phyloP scores from a whole-genome alignment of 1,140 invertebrate genomes.

The Drosophila nebulosa region DNA sequence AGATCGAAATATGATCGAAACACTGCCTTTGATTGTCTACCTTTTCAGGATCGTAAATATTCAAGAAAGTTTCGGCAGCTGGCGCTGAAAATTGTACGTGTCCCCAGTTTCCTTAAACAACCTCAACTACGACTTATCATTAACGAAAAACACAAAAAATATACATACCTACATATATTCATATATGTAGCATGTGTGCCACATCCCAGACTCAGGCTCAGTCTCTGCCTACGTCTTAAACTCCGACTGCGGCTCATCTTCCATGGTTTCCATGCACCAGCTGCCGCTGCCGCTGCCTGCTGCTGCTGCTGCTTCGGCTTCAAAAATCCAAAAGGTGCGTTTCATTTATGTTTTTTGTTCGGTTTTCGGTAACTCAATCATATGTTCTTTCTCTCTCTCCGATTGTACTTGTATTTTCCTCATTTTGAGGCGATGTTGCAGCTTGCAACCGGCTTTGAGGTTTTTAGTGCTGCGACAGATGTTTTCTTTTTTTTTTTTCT shows the following conservation, averaged over 20 bases:
- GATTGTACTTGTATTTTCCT: neutral
- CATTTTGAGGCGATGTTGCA: slow-evolving; percentile 8
- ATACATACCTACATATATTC: neutral
- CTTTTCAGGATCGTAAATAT: neutral
- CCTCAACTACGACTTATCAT: slow-evolving; percentile 5
- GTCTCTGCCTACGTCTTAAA: neutral
- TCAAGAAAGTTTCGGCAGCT: neutral
- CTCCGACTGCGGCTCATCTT: neutral
- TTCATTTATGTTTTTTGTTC: neutral
- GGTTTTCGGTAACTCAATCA: slow-evolving; percentile 10
- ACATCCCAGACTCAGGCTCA: neutral
- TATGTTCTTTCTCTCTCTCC: neutral
- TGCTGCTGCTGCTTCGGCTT: neutral
- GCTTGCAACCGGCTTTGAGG: slow-evolving; percentile 6
- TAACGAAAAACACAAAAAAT: neutral
- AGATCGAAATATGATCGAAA: no score
- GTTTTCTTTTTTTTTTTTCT: neutral
- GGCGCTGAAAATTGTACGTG: neutral
- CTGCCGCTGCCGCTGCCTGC: neutral
- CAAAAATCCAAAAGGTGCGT: slow-evolving; percentile 10
- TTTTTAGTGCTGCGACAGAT: slow-evolving; percentile 2
- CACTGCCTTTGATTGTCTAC: no score
- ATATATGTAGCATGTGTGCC: neutral
- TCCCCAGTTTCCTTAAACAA: neutral
- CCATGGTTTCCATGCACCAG: neutral